A percentile compares a stretch with the other conserved stretches of the same genome.
phyloP scores from a whole-genome alignment of 2,888 invertebrate species.

The Drosophila fulvimacula region DNA sequence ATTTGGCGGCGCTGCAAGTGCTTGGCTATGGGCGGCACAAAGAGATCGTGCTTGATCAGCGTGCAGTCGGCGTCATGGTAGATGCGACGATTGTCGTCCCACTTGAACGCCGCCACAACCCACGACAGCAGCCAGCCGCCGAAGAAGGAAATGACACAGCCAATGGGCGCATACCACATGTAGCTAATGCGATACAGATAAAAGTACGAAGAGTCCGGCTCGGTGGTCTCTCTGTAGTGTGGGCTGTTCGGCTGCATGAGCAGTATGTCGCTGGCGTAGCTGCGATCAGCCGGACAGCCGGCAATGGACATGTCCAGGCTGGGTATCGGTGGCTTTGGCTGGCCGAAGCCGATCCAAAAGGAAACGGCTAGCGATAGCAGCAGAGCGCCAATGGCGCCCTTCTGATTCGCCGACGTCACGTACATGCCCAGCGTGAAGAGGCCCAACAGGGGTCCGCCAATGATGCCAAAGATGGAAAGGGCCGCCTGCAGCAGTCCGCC shows the following conservation, averaged over 20 bases:
- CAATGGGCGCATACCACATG: conserved; percentile 89
- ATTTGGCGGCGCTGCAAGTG: conserved; percentile 83
- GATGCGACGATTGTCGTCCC: conserved; percentile 78
- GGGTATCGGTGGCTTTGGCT: conserved; percentile 88
- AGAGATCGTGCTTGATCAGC: conserved; percentile 86
- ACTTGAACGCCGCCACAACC: conserved; percentile 81
- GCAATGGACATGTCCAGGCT: conserved; percentile 87
- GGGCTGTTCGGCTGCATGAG: not conserved
- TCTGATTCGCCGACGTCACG: conserved; percentile 89
- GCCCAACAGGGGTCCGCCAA: conserved; percentile 94
- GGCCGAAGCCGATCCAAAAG: conserved; percentile 94
- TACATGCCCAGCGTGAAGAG: conserved; percentile 95
- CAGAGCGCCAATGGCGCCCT: conserved; percentile 89
- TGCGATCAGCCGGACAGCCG: conserved; percentile 85
- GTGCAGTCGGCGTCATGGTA: conserved; percentile 79
- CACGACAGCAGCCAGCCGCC: conserved; percentile 86
- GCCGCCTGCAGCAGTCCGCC: conserved; percentile 95
- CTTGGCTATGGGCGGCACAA: conserved; percentile 86
- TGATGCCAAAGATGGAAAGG: conserved; percentile 93
- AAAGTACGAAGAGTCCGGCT: conserved; percentile 66
- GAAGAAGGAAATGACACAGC: conserved; percentile 85
- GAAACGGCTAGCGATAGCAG: conserved; percentile 88
- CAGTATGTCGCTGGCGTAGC: conserved; percentile 57
- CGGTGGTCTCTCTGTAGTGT: not conserved
- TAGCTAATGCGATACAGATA: conserved; percentile 87